phyloP scores from a whole-genome alignment of 2,797 vertebrate genomes.

The Sus cebifrons region DNA sequence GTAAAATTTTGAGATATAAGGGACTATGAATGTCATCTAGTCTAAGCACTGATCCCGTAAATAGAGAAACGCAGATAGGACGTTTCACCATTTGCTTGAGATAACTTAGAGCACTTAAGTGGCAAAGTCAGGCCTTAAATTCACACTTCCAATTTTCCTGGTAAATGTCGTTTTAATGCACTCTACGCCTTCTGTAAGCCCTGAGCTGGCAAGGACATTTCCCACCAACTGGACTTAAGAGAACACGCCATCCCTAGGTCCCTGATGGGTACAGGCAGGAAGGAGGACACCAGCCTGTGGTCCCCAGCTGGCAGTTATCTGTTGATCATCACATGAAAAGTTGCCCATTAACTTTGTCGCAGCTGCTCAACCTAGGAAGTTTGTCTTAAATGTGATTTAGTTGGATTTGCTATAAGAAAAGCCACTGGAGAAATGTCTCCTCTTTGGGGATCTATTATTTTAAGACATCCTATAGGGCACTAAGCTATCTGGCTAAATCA shows the following conservation, averaged over 20 bases:
- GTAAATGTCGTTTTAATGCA: background rate
- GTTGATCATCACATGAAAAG: background rate
- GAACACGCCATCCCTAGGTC: background rate
- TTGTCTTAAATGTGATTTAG: background rate
- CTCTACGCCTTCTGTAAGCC: background rate
- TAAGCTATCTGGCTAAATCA: background rate
- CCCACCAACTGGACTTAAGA: background rate
- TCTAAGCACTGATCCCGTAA: background rate
- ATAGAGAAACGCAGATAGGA: background rate
- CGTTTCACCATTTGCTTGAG: background rate
- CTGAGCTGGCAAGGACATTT: background rate
- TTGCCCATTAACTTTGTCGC: background rate
- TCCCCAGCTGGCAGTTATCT: background rate
- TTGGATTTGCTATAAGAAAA: background rate
- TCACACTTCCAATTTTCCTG: background rate
- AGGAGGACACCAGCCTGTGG: background rate
- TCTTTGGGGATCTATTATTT: slow-evolving; percentile 35
- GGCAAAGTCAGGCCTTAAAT: background rate
- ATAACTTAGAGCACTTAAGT: background rate
- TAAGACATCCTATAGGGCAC: background rate
- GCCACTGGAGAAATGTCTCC: background rate
- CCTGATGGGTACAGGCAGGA: background rate
- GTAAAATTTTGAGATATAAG: background rate
- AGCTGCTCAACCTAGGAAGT: background rate
- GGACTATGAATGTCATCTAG: background rate